Percentiles rank a stretch among this genome's conserved stretches.
Conservation (phyloP, 2,888 invertebrate genomes). For the Cephus pygmeus region DNA sequence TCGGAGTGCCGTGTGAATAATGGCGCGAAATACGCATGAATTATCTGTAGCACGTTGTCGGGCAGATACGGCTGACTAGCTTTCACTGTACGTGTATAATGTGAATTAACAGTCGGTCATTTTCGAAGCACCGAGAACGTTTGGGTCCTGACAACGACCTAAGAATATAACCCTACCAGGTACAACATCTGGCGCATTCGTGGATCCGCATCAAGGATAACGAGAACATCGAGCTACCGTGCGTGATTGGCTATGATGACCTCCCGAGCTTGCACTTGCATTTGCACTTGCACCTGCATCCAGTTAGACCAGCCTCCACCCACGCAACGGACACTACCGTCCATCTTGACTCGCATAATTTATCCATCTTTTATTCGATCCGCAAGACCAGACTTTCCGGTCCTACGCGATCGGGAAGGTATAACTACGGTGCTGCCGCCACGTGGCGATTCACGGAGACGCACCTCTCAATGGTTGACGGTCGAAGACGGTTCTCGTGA, state of each 20-base stretch:
- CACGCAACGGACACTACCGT: not conserved
- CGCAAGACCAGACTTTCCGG: not conserved
- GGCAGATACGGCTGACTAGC: not conserved
- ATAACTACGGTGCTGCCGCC: not conserved
- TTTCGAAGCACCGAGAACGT: not conserved
- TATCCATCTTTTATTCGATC: not conserved
- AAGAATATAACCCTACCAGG: not conserved
- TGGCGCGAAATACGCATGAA: not conserved
- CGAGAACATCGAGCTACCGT: constrained; percentile 17
- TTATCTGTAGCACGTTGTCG: not conserved
- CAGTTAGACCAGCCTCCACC: not conserved
- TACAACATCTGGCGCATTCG: not conserved
- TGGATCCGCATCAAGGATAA: constrained; percentile 18
- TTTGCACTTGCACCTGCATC: not conserved
- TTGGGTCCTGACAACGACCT: not conserved
- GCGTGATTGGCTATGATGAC: constrained; percentile 14
- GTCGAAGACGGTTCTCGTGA: not conserved
- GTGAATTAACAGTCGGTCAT: not conserved
- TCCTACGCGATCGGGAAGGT: not conserved
- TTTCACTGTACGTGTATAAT: not conserved
- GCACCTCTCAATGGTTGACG: not conserved
- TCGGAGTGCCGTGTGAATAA: not conserved
- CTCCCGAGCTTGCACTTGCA: not conserved
- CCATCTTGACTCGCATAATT: not conserved
- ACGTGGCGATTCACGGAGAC: not conserved